These are phyloP conservation scores for Sebastes hubbsi DNA, from an alignment of 2,797 vertebrate species.

Conservation along the genomic window DNA sequence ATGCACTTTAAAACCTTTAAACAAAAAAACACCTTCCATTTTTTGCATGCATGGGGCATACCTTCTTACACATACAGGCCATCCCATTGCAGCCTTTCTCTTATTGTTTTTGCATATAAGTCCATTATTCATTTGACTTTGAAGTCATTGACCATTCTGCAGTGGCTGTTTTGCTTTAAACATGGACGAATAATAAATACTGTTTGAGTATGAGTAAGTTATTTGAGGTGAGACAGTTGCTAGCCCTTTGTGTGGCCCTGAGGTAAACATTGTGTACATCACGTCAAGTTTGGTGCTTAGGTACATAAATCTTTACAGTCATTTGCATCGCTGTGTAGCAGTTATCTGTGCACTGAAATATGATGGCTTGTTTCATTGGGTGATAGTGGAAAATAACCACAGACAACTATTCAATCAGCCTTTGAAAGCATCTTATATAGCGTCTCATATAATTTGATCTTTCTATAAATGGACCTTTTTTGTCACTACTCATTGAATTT, in stretches of 20 bases:
- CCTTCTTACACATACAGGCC: background rate
- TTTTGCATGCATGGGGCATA: background rate
- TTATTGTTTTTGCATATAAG: background rate
- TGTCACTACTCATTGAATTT: background rate
- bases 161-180: background rate
- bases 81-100: background rate
- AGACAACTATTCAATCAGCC: background rate
- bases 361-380: background rate
- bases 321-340: slow-evolving; percentile 21
- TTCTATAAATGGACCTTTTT: background rate
- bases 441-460: background rate
- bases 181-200: background rate
- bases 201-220: background rate
- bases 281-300: background rate
- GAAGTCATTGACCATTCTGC: background rate
- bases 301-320: slow-evolving; percentile 5
- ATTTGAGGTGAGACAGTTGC: slow-evolving; percentile 10
- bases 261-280: slow-evolving; percentile 25
- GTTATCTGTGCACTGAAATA: slow-evolving; percentile 8
- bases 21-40: background rate
- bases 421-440: background rate
- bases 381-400: background rate
- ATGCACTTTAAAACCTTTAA: background rate
- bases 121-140: background rate
- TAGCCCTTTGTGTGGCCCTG: background rate